A percentile compares a stretch with the other conserved stretches of the same genome.
Conservation (phyloP, 2,888 invertebrate genomes). For the Parthenolecanium corni region DNA sequence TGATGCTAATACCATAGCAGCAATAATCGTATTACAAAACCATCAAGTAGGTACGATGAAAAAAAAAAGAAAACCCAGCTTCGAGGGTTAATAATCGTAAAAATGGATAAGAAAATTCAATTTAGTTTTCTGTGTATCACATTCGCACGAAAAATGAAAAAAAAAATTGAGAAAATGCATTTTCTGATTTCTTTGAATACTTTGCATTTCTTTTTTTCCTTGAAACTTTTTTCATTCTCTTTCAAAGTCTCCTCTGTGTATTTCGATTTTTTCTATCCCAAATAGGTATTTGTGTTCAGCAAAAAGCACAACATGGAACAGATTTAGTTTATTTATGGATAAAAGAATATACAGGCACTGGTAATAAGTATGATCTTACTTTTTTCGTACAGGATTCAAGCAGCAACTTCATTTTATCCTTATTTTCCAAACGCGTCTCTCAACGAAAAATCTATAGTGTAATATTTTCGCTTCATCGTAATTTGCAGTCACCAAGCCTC, state of each 20-base stretch:
- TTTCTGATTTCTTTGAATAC: conserved; percentile 8
- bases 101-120: conserved; percentile 17
- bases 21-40: conserved; percentile 20
- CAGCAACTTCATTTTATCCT: too few species aligned
- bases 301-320: too few species aligned
- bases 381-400: too few species aligned
- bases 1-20: conserved; percentile 15
- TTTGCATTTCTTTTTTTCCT: background rate
- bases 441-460: too few species aligned
- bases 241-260: background rate
- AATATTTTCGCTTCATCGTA: too few species aligned
- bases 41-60: background rate
- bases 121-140: conserved; percentile 1
- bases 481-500: too few species aligned
- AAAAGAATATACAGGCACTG: too few species aligned
- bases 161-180: conserved; percentile 10
- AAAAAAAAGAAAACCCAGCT: background rate
- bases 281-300: too few species aligned
- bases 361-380: too few species aligned
- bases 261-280: background rate
- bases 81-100: conserved; percentile 18
- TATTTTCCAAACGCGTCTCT: too few species aligned
- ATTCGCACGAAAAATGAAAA: background rate
- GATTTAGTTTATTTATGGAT: too few species aligned
- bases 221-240: background rate